phyloP scores from a whole-genome alignment of 2,797 vertebrate species.

The Antrozous pallidus region DNA sequence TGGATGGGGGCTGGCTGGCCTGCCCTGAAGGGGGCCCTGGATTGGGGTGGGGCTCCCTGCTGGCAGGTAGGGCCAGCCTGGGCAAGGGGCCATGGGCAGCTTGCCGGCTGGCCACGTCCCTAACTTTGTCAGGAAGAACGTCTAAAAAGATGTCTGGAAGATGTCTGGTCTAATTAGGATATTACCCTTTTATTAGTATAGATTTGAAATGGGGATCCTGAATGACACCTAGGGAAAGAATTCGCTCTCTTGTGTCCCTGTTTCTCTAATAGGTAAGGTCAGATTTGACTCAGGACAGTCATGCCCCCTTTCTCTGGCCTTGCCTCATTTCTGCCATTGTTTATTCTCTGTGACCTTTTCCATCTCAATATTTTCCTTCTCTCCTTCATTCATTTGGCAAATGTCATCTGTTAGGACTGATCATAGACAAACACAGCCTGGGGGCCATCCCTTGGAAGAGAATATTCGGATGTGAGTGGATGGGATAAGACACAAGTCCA shows the following conservation, averaged over 20 bases:
- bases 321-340: background rate
- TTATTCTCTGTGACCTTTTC: slow-evolving; percentile 16
- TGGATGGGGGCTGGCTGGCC: too few relatives aligned
- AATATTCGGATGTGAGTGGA: background rate
- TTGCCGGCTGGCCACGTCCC: too few relatives aligned
- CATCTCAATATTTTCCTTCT: slow-evolving; percentile 9
- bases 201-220: background rate
- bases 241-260: background rate
- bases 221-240: background rate
- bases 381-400: background rate
- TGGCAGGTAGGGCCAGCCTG: too few relatives aligned
- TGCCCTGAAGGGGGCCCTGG: too few relatives aligned
- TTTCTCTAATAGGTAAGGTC: background rate
- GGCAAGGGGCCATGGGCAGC: too few relatives aligned
- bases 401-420: background rate
- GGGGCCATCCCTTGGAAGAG: background rate
- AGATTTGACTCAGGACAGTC: background rate
- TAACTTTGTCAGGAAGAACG: too few relatives aligned
- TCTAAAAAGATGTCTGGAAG: too few relatives aligned
- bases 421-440: background rate
- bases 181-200: too few relatives aligned
- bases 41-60: too few relatives aligned
- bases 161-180: too few relatives aligned
- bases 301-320: background rate
- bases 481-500: background rate